Evolutionary conservation across 2,888 invertebrate species (phyloP), one percentile per base, ranked within the genome.

Genomic region (Xestia ashworthii): DNA sequence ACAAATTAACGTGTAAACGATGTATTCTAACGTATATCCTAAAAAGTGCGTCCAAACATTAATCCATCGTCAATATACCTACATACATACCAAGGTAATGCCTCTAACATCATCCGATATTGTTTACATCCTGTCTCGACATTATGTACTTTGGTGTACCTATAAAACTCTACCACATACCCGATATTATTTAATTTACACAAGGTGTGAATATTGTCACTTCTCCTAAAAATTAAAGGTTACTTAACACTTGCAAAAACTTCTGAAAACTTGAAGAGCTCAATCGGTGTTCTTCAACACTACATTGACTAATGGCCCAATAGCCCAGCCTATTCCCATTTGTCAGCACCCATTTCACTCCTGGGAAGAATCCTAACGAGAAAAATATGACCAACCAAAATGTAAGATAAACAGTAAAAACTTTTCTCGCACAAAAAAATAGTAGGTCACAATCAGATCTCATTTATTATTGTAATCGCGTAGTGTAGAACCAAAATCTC

Each of bases 391-490:
- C 48, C 19, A 80, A 60, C 44, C 55, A 58, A 25, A 82, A 58
- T 50, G 12, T 75, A 25, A 25, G 1, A 16, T 22, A 68, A 65
- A 66, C 58, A 60, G 38, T 25, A 65, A 60, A 60, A 58, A 60
- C 38, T 67, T 80, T 55, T 46, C 46, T 22, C 38, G 44, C 16
- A 64, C n/a, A 80, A 80, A 71, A 69, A 48, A 46, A 44, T 14
- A 5, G n/a, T 46, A 53, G 58, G 64, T 71, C 81, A 75, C 64
- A 65, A 84, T 81, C 64, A 72, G 69, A 82, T 81, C 72, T 81
- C 82, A 76, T 82, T 82, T 85, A 73, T 83, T 67, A 81, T 81
- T 83, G 58, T 81, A 76, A 76, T 78, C 71, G 55, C 66, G 50
- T 71, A 16, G 22, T 74, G 62, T 32, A 25, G 16, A 68, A 82